Evolutionary conservation across 2,797 vertebrate species (phyloP).

Genomic region (Balearica regulorum): DNA sequence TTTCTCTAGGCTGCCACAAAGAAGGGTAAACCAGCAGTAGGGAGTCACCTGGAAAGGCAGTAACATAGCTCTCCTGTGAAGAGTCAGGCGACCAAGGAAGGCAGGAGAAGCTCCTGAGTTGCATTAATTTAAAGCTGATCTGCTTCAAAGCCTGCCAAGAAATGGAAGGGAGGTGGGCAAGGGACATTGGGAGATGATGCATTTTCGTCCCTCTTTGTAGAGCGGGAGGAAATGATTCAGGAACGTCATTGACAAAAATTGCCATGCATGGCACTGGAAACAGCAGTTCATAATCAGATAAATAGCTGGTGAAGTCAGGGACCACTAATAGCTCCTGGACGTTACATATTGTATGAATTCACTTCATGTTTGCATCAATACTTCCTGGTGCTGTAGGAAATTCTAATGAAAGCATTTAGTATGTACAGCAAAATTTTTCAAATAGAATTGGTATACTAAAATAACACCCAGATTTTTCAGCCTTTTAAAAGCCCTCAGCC

Average conservation of each 20-base stretch:
- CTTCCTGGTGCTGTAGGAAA: background rate
- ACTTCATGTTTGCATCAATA: background rate
- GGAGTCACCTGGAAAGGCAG: background rate
- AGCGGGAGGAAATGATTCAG: background rate
- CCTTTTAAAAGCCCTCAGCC: background rate
- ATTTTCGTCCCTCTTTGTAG: background rate
- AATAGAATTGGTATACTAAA: background rate
- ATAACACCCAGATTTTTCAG: background rate
- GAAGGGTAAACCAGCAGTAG: background rate
- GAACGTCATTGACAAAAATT: background rate
- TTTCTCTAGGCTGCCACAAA: background rate
- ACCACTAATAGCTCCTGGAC: background rate
- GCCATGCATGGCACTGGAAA: background rate
- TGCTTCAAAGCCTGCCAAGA: background rate
- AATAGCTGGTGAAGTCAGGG: background rate
- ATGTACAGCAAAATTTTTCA: background rate
- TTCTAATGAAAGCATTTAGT: conserved; percentile 2
- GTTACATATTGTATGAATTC: background rate
- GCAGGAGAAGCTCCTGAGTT: background rate
- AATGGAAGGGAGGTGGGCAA: background rate
- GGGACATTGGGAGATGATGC: background rate
- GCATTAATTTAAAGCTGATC: background rate
- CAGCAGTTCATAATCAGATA: background rate
- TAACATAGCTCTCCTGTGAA: background rate
- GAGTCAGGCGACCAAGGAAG: background rate